phyloP scores from a whole-genome alignment of 2,888 invertebrate species.

The Watsonalla cultraria region DNA sequence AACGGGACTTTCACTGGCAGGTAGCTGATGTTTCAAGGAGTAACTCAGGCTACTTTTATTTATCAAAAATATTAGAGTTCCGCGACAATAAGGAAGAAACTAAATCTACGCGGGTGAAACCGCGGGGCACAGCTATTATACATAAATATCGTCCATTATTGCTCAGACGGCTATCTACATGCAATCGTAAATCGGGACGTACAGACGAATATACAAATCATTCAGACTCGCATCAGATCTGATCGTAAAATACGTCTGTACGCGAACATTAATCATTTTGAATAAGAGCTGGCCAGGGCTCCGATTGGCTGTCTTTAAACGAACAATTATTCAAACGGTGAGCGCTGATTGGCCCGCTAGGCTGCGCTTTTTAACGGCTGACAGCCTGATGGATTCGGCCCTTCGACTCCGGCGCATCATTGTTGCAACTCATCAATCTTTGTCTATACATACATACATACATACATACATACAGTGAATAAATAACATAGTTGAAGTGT shows the following conservation, averaged over 20 bases:
- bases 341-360: constrained; percentile 55
- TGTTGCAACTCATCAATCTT: constrained; percentile 40
- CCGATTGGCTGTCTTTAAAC: constrained; percentile 64
- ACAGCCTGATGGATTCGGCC: constrained; percentile 73
- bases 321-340: constrained; percentile 76
- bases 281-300: constrained; percentile 58
- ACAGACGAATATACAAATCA: constrained; percentile 59
- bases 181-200: constrained; percentile 67
- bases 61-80: no score
- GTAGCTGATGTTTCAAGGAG: no score
- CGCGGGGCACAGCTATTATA: no score
- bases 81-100: no score
- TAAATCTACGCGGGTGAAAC: no score
- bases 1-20: no score
- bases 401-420: constrained; percentile 71
- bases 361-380: constrained; percentile 59
- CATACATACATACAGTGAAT: no score
- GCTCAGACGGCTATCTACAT: constrained; percentile 38
- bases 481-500: no score
- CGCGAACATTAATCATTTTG: constrained; percentile 67
- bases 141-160: constrained; percentile 51
- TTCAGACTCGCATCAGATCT: constrained; percentile 59
- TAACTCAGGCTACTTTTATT: no score
- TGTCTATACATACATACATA: constrained; percentile 18
- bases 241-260: constrained; percentile 63